Conservation (phyloP, 2,888 invertebrate species). For the Baccha elongata region DNA sequence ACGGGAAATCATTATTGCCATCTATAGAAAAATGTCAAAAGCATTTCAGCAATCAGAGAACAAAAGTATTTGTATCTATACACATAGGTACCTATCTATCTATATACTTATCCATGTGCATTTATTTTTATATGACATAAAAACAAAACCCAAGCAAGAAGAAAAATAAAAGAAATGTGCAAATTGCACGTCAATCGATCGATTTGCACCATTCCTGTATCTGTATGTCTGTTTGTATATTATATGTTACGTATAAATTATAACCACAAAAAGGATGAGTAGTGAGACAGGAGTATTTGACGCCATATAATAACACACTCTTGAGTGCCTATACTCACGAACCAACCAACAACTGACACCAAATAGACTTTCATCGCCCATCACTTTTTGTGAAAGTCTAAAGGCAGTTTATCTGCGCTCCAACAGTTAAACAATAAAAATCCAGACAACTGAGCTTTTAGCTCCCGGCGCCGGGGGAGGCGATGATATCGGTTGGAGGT, state of each 20-base stretch:
- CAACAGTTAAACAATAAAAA: slow-evolving; percentile 49
- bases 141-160: slow-evolving; percentile 39
- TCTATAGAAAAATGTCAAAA: slow-evolving; percentile 67
- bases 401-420: slow-evolving; percentile 24
- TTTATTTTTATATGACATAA: not conserved
- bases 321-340: slow-evolving; percentile 67
- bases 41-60: slow-evolving; percentile 59
- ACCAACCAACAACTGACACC: slow-evolving; percentile 55
- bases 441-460: slow-evolving; percentile 25
- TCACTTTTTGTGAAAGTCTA: slow-evolving; percentile 49
- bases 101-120: too few relatives aligned
- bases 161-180: slow-evolving; percentile 66
- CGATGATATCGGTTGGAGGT: not conserved
- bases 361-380: slow-evolving; percentile 70
- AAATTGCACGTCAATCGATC: slow-evolving; percentile 74
- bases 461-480: not conserved
- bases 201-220: slow-evolving; percentile 68
- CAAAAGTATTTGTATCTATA: slow-evolving; percentile 44
- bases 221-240: not conserved
- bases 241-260: not conserved
- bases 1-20: slow-evolving; percentile 63
- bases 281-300: slow-evolving; percentile 66
- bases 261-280: slow-evolving; percentile 39
- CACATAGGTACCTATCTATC: not conserved
- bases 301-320: slow-evolving; percentile 62